Base-by-base conservation (phyloP, 2,113 vertebrate genomes). In the Uropsilus gracilis region DNA sequence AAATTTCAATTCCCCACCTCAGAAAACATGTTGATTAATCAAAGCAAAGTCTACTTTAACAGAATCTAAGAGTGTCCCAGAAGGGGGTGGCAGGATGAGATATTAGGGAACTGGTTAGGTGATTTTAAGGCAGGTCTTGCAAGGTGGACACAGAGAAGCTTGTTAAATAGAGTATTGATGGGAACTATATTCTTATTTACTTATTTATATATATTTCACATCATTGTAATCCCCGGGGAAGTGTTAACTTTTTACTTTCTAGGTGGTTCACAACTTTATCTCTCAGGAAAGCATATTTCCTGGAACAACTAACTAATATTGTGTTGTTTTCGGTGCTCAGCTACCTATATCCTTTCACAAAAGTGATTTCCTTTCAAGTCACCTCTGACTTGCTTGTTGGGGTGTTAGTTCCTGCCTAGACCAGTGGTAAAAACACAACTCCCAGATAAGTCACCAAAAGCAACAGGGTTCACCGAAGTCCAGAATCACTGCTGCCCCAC, bases 281-380 rank as follows among this genome's bases (percentile, higher is more conserved):
- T 89, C 95, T 94, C 46, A 90, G 46, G 55, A 55, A 91, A 91
- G 87, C 34, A 5, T 48, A 37, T 88, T 94, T 94, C 69, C 86
- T 94, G 44, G 46, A 88, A 87, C 46, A 95, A 84, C n/a, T 42
- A 61, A 48, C 24, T 90, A 90, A n/a, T n/a, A 73, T 90, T 90
- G 68, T 17, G 73, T 59, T 90, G 53, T 42, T 73, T 94, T 95
- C 28, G 50, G 44, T 66, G 69, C 26, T 90, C 73, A 77, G 42
- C 73, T 14, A 53, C 32, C 30, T 46, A 44, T 87, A 66, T 95
- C 73, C 26, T 95, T 88, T 95, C 37, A 55, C 59, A n/a, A n/a
- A n/a, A n/a, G n/a, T n/a, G n/a, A n/a, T n/a, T n/a, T n/a, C n/a
- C n/a, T n/a, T n/a, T n/a, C n/a, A n/a, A n/a, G n/a, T n/a, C n/a